These are phyloP conservation scores for Romanogobio albipinnatus DNA, from an alignment of 2,113 vertebrate species.

Conservation along the genomic window DNA sequence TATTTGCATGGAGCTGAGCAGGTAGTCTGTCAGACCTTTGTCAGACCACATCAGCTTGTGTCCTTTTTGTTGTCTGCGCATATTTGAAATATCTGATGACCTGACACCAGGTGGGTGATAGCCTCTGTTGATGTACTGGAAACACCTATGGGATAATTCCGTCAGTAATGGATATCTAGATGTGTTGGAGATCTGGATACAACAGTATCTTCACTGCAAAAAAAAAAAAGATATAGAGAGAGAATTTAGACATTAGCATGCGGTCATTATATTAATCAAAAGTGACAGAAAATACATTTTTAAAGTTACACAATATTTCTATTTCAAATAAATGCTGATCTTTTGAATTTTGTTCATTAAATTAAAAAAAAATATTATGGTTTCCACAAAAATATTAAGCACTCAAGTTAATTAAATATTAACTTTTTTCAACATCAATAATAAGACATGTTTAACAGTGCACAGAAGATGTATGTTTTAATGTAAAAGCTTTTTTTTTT, in stretches of 20 bases:
- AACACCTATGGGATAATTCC: not conserved
- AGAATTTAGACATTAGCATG: not conserved
- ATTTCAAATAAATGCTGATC: too few species aligned
- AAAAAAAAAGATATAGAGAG: not conserved
- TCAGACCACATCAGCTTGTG: not conserved
- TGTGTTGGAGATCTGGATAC: not conserved
- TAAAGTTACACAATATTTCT: too few species aligned
- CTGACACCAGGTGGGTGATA: not conserved
- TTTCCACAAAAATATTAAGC: too few species aligned
- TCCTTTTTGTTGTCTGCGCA: not conserved
- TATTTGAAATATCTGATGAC: conserved; percentile 13
- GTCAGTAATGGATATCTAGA: not conserved
- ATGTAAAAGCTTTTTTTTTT: too few species aligned
- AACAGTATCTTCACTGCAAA: not conserved
- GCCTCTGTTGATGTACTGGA: not conserved
- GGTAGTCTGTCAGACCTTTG: not conserved
- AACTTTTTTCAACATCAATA: too few species aligned
- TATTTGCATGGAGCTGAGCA: not conserved
- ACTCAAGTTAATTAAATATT: too few species aligned
- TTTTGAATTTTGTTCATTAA: too few species aligned
- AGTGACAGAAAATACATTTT: too few species aligned
- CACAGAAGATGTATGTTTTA: too few species aligned
- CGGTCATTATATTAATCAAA: too few species aligned
- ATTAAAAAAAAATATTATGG: too few species aligned
- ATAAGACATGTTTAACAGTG: too few species aligned